Evolutionary conservation across 2,113 vertebrate genomes (phyloP), one percentile per base, ranked within the genome.

Genomic region (Scatophagus argus): DNA sequence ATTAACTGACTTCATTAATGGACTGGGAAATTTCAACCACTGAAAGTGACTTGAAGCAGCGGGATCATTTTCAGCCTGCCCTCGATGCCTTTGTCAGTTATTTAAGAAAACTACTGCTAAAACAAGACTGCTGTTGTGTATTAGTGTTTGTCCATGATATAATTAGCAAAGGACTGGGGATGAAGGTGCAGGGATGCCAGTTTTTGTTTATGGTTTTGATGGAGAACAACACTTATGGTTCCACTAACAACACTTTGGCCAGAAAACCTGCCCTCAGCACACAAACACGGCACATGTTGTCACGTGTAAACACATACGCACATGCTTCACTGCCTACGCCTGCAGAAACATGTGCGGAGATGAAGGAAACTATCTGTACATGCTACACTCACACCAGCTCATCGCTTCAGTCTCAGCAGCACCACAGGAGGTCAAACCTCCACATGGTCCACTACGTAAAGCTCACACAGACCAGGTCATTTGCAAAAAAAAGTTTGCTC

Each of bases 201-300:
- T 16, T 5, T 74, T 75, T 65, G 74, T 77, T 71, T 71, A 49
- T 77, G 47, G 51, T 68, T 69, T 47, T 43, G 38, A 67, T 23
- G 3, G 43, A 69, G 9, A 36, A 74, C 16, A 76, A 80, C 69
- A 32, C 67, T 73, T 58, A 46, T 9, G 6, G 60, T 61, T 86
- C 69, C 77, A 71, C 70, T 47, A 76, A 56, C 41, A 76, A 76
- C 74, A 63, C 59, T 27, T 54, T 13, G 32, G 2, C 10, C 0
- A 72, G 83, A 89, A 47, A 73, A 82, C 85, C 78, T 82, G 69
- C 58, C 5, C 3, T 29, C 2, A 36, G 66, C n/a, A 12, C 71
- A 63, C 71, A 80, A 78, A 86, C 59, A 58, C 41, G 34, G 34
- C 67, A 46, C 58, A 60, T 3, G 8, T 4, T 32, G 12, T 55